Conservation (phyloP, 2,797 vertebrate species). For the Smutsia temminckii region DNA sequence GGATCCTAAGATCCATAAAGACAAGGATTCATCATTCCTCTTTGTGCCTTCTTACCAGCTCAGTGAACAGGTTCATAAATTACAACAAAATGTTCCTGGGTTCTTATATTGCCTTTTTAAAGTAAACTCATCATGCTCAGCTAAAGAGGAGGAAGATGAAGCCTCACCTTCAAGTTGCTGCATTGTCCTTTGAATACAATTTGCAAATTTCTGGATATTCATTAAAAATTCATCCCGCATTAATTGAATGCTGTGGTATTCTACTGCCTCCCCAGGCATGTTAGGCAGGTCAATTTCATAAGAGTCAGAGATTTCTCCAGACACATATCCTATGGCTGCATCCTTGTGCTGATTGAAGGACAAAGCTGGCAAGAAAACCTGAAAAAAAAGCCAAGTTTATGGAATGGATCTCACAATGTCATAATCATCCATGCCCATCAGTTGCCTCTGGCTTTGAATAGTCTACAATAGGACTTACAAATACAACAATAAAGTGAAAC, state of each 20-base stretch:
- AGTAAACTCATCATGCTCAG: not conserved
- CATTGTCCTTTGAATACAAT: slow-evolving; percentile 83
- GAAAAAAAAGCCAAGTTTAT: not conserved
- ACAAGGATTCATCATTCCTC: not conserved
- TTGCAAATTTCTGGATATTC: slow-evolving; percentile 87
- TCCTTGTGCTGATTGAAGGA: slow-evolving; percentile 85
- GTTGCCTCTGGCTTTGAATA: not conserved
- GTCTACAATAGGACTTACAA: not conserved
- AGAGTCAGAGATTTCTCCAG: not conserved
- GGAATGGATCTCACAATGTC: rapidly evolving
- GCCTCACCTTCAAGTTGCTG: slow-evolving; percentile 86
- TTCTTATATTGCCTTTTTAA: not conserved
- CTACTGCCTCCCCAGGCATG: slow-evolving; percentile 10
- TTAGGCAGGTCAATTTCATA: rapidly evolving
- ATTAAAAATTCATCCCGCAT: slow-evolving; percentile 88
- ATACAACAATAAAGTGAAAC: not conserved
- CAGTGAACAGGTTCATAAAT: not conserved
- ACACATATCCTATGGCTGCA: not conserved
- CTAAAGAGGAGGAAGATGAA: too few relatives aligned
- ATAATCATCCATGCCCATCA: rapidly evolving
- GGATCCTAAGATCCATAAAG: not conserved
- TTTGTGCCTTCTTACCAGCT: not conserved
- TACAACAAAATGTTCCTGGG: not conserved
- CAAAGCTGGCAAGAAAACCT: slow-evolving; percentile 88
- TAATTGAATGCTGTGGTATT: slow-evolving; percentile 68